Base-by-base conservation (phyloP, 2,797 vertebrate genomes). In the Mus minutoides region DNA sequence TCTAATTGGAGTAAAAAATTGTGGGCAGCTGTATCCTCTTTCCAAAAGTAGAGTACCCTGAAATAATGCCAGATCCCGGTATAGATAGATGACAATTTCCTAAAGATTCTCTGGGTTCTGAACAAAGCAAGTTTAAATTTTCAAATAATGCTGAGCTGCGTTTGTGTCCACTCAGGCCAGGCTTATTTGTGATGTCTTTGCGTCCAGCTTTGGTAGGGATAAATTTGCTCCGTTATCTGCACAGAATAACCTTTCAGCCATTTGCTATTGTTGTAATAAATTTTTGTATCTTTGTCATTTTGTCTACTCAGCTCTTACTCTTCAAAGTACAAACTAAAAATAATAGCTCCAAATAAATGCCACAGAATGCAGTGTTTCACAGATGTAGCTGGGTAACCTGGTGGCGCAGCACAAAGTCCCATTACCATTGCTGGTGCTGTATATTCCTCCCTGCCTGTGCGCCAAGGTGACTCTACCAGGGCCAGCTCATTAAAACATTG, bases 1-100 rank as follows among this genome's bases (percentile, higher is more conserved):
- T 98, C 98, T 99, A 99, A 99, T 99, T 99, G 99, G 99, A 98
- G 97, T 98, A 98, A 98, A 99, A 99, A 99, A 99, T 99, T 98
- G 99, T 98, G 90, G 97, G 97, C 97, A 98, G 98, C 98, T 99
- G 98, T 98, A 98, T 98, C 98, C 99, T 98, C 98, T 99, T 98
- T 98, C 99, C 98, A 98, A 98, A 99, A 99, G 99, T 99, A 98
- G 98, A 97, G 96, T 96, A 76, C 97, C 98, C 98, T 99, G 99
- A 99, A 99, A 99, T 98, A 98, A 98, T 98, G 98, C 98, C 98
- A 98, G 98, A 98, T 98, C 98, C 95, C 92, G 97, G 86, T 92
- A 98, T 97, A 98, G 98, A 98, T 98, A 97, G 98, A 98, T 98
- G 98, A 98, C 98, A 92, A 97, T 98, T 98, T 98, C 94, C 97